These are phyloP conservation scores for Callyntrura guangdongensis DNA, from an alignment of 2,888 invertebrate genomes.

Conservation along the genomic window DNA sequence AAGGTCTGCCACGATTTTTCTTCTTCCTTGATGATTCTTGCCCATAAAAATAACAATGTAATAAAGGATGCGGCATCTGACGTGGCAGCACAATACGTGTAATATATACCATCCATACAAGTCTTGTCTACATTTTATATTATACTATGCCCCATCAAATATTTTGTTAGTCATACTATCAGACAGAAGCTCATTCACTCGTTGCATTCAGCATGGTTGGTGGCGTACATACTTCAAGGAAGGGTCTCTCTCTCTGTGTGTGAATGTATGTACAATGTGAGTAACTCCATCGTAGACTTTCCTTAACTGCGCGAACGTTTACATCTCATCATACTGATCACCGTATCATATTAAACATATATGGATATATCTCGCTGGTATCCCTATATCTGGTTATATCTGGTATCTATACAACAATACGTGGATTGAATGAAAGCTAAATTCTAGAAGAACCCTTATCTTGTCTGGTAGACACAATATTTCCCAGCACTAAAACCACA, in stretches of 20 bases:
- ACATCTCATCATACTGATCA: conserved; percentile 23
- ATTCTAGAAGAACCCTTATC: conserved; percentile 52
- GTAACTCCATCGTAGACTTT: conserved; percentile 32
- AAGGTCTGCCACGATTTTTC: not conserved
- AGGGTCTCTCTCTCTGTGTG: not conserved
- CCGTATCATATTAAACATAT: not conserved
- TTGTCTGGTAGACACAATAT: conserved; percentile 17
- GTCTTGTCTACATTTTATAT: too few species aligned
- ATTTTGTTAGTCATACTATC: conserved; percentile 26
- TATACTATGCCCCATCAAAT: not conserved
- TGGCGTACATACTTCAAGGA: conserved; percentile 25
- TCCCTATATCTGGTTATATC: conserved; percentile 45
- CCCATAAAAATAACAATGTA: conserved; percentile 14
- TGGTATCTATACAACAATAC: conserved; percentile 22
- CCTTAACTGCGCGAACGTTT: not conserved
- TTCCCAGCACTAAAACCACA: conserved; percentile 63
- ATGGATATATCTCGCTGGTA: not conserved
- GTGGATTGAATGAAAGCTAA: conserved; percentile 54
- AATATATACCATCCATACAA: too few species aligned
- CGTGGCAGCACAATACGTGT: conserved; percentile 9
- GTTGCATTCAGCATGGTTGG: conserved; percentile 12
- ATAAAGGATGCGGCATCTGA: conserved; percentile 39
- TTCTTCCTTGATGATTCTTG: not conserved
- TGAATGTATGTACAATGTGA: not conserved
- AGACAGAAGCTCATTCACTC: conserved; percentile 45